Conservation (phyloP, 2,797 vertebrate species). For the Chrosomus eos region DNA sequence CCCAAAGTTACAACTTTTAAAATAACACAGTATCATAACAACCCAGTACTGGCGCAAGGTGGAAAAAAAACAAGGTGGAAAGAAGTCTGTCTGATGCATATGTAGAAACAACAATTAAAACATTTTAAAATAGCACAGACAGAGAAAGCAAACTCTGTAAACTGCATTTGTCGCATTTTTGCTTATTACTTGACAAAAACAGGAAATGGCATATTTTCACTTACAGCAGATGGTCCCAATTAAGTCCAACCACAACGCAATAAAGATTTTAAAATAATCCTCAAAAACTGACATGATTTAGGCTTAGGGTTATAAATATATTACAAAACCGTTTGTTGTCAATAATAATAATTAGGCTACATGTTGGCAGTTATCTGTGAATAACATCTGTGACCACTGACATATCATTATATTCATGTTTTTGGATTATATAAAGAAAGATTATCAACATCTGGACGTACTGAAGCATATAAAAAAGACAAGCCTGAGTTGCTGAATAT, state of each 20-base stretch:
- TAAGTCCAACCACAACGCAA: not conserved
- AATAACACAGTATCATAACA: not conserved
- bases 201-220: conserved; percentile 24
- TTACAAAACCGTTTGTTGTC: not conserved
- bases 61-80: not conserved
- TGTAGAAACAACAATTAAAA: not conserved
- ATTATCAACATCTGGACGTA: not conserved
- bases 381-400: not conserved
- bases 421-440: not conserved
- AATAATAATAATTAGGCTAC: not conserved
- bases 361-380: not conserved
- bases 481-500: not conserved
- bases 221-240: conserved; percentile 1
- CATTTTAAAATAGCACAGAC: not conserved
- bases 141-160: not conserved
- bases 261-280: not conserved
- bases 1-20: not conserved
- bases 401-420: not conserved
- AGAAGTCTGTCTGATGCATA: not conserved
- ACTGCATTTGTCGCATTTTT: conserved; percentile 4
- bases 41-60: not conserved
- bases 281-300: not conserved
- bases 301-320: not conserved
- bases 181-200: not conserved
- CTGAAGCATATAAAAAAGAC: not conserved